Evolutionary conservation across 2,888 invertebrate genomes (phyloP).

Genomic region (Homarus gammarus): DNA sequence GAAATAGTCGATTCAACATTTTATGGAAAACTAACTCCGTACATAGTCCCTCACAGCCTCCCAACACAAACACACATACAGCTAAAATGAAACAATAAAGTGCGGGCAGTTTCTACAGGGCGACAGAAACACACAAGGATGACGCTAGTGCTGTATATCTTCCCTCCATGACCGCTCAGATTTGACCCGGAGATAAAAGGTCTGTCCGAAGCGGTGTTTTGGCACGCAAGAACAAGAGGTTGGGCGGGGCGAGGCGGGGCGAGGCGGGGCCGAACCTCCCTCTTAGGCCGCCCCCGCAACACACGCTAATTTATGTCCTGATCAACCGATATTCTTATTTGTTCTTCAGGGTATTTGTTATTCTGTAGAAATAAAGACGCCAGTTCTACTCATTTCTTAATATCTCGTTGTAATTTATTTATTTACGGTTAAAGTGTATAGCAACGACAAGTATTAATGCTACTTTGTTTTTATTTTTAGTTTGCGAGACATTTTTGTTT

Average conservation of each 20-base stretch:
- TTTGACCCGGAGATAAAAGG: slow-evolving; percentile 46
- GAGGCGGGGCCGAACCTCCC: neutral
- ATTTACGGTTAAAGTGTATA: too few species aligned
- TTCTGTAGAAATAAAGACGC: neutral
- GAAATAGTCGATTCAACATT: too few species aligned
- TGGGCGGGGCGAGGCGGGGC: slow-evolving; percentile 49
- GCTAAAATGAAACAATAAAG: slow-evolving; percentile 20
- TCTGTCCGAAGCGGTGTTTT: slow-evolving; percentile 36
- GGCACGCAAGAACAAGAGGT: slow-evolving; percentile 43
- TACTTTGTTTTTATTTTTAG: too few species aligned
- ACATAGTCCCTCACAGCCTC: too few species aligned
- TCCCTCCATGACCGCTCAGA: slow-evolving; percentile 41
- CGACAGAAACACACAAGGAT: neutral
- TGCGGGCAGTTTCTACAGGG: neutral
- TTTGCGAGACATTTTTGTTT: too few species aligned
- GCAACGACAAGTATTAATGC: neutral
- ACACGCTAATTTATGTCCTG: slow-evolving; percentile 23
- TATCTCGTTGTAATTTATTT: too few species aligned
- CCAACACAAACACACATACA: too few species aligned
- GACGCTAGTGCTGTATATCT: slow-evolving; percentile 27
- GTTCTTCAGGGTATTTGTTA: slow-evolving; percentile 1
- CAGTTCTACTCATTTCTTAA: neutral
- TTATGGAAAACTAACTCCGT: too few species aligned
- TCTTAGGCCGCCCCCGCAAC: slow-evolving; percentile 3
- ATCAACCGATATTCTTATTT: slow-evolving; percentile 17